Evolutionary conservation across 2,888 invertebrate genomes (phyloP), one percentile per base, ranked within the genome.

Genomic region (Biston betularia): DNA sequence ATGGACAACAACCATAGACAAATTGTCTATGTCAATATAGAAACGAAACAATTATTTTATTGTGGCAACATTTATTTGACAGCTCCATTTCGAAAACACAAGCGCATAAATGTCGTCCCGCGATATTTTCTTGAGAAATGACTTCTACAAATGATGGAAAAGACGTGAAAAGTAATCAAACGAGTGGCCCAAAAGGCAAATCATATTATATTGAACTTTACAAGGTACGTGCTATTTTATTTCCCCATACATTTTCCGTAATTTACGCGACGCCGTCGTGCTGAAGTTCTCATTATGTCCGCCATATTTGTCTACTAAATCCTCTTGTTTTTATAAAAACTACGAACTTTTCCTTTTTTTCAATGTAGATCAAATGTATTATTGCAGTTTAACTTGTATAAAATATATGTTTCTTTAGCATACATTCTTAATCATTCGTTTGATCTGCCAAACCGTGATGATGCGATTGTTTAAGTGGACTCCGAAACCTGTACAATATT

Each of bases 91-190:
- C 83, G 91, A 93, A 93, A 93, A 94, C 93, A 94, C 93, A 93
- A 94, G 93, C 93, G 89, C 89, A 89, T 92, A 93, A 92, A 94
- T 94, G 94, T 94, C 93, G 91, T 91, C 89, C 92, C 92, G 90
- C 89, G 88, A 92, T 92, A 92, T 93, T 93, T 93, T 92, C 89
- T 79, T 93, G 90, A 93, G 94, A 94, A 93, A 94, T 94, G 94
- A 93, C 92, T 94, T 94, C 94, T 89, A 91, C 91, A 92, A 93
- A 93, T 92, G 93, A 94, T 89, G 92, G 89, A 87, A 92, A 92
- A 92, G 92, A 93, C 83, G 92, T 93, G 89, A 93, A 92, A 90
- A 93, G 86, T 94, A 86, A 86, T 88, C 87, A 86, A 88, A 87
- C 87, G 80, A 89, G 88, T 88, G 87, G 85, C 86, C 88, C 79